Percentiles rank a stretch among this genome's conserved stretches.
phyloP scores from a whole-genome alignment of 2,888 invertebrate species.

The Parapristionchus giblindavisi region DNA sequence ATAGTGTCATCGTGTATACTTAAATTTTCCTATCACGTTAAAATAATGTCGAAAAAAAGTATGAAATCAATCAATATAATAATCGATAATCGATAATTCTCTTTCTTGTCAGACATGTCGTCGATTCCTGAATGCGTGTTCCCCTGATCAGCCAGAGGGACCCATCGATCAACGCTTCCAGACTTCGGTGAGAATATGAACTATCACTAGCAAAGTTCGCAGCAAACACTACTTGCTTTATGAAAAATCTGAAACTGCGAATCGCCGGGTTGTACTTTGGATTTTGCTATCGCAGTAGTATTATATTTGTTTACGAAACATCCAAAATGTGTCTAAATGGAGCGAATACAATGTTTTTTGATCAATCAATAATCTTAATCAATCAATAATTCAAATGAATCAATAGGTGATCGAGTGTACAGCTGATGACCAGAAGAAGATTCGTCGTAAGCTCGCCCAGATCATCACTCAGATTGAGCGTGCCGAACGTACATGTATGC shows the following conservation, averaged over 20 bases:
- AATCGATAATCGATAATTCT: background rate
- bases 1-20: too few species aligned
- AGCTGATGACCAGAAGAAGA: conserved; percentile 72
- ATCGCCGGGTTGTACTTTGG: background rate
- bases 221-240: background rate
- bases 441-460: conserved; percentile 58
- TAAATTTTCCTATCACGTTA: too few species aligned
- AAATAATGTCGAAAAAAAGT: background rate
- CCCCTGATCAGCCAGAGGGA: conserved; percentile 69
- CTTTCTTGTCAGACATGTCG: conserved; percentile 55
- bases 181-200: conserved; percentile 41
- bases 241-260: background rate
- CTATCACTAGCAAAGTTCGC: background rate
- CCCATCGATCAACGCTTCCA: conserved; percentile 70
- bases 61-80: background rate
- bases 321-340: too few species aligned
- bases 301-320: too few species aligned
- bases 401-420: conserved; percentile 70
- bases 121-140: conserved; percentile 71
- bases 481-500: conserved; percentile 49
- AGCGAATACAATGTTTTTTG: too few species aligned
- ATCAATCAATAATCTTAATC: too few species aligned
- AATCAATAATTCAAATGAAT: too few species aligned
- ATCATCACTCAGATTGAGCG: conserved; percentile 60
- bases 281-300: too few species aligned